Evolutionary conservation across 92 coral and sea anemone genomes (phyloP).

Genomic region (Palythoa grandiflora): DNA sequence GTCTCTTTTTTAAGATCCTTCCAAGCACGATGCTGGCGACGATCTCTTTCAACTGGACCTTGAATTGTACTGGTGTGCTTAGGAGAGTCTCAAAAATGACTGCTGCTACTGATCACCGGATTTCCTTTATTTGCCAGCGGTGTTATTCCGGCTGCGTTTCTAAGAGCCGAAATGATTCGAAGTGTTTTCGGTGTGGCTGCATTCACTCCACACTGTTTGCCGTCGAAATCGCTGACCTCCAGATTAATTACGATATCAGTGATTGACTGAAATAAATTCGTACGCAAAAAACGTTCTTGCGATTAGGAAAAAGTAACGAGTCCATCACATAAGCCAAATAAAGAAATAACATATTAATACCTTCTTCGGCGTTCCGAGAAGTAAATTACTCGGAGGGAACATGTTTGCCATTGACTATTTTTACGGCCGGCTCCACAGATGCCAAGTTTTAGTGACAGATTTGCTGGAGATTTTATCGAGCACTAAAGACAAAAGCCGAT

Average conservation of each 20-base stretch:
- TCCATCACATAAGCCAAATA: slow-evolving; percentile 40
- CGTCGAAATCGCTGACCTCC: slow-evolving; percentile 32
- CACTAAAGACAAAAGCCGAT: too few relatives aligned
- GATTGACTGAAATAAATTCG: slow-evolving; percentile 16
- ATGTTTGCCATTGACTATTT: slow-evolving; percentile 33
- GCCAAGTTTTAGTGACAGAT: too few relatives aligned
- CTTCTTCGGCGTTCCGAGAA: slow-evolving; percentile 29
- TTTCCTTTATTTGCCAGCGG: neutral
- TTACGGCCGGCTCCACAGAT: too few relatives aligned
- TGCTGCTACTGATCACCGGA: neutral
- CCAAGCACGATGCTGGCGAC: neutral
- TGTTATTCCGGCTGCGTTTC: neutral
- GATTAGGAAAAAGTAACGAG: slow-evolving; percentile 31
- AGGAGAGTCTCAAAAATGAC: neutral
- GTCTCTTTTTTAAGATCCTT: neutral
- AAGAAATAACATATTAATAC: slow-evolving; percentile 15
- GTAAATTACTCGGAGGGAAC: slow-evolving; percentile 40
- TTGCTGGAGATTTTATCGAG: too few relatives aligned
- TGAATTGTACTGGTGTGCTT: neutral
- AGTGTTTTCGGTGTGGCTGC: slow-evolving; percentile 19
- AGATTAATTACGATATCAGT: slow-evolving; percentile 30
- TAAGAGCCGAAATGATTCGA: neutral
- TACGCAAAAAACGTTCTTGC: slow-evolving; percentile 26
- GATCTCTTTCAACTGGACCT: neutral
- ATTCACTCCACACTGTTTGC: neutral